A percentile compares a stretch with the other conserved stretches of the same genome.
These are phyloP conservation scores for Halcyon smyrnensis DNA, from an alignment of 2,797 vertebrate genomes.

Conservation along the genomic window DNA sequence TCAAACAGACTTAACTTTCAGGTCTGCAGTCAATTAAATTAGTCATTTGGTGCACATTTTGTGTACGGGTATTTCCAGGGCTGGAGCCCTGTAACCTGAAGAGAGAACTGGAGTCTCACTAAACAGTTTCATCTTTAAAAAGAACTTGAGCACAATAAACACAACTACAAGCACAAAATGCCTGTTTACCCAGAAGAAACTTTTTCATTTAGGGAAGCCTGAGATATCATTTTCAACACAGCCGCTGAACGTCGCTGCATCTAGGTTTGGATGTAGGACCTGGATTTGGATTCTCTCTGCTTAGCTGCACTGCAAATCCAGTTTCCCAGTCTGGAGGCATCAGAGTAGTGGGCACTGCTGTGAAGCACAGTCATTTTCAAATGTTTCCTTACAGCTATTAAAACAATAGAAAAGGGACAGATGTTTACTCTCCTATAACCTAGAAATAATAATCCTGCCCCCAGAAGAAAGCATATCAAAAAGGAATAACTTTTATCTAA, in stretches of 20 bases:
- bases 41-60: neutral
- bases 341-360: neutral
- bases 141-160: neutral
- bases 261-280: neutral
- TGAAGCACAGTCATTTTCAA: neutral
- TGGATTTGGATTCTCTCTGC: neutral
- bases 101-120: neutral
- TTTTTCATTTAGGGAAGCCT: accelerated
- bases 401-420: neutral
- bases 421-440: neutral
- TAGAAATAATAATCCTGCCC: neutral
- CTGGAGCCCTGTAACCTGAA: neutral
- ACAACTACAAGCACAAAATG: neutral
- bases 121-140: neutral
- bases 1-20: neutral
- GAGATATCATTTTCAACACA: neutral
- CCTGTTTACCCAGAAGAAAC: neutral
- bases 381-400: neutral
- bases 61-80: neutral
- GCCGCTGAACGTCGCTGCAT: neutral
- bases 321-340: neutral
- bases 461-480: neutral
- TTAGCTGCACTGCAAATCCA: neutral
- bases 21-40: neutral
- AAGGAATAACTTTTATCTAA: neutral